Conservation (phyloP, 2,888 invertebrate species). For the Folsomia candida region DNA sequence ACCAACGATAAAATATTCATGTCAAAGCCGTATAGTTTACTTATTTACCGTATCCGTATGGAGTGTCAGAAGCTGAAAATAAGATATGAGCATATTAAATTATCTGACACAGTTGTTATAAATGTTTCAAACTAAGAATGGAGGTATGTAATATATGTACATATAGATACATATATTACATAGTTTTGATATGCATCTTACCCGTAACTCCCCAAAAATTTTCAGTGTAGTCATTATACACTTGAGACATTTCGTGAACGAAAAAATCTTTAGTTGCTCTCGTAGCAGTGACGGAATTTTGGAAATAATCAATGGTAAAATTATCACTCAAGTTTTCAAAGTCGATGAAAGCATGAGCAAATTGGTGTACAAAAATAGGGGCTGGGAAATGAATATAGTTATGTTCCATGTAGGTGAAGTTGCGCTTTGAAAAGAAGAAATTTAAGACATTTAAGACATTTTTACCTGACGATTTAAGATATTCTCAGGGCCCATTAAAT, state of each 20-base stretch:
- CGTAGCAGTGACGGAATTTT: slow-evolving; percentile 47
- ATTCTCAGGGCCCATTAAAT: too few species aligned
- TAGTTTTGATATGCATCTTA: too few species aligned
- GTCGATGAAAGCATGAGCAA: slow-evolving; percentile 43
- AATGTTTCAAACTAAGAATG: too few species aligned
- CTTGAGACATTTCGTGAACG: slow-evolving; percentile 22
- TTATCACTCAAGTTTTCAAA: slow-evolving; percentile 37
- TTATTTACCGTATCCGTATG: too few species aligned
- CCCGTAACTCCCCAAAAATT: slow-evolving; percentile 48
- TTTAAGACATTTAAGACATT: slow-evolving; percentile 25
- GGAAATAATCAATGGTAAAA: slow-evolving; percentile 43
- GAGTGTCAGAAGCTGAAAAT: too few species aligned
- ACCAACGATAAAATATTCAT: too few species aligned
- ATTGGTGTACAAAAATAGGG: slow-evolving; percentile 37
- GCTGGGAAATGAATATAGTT: slow-evolving; percentile 41
- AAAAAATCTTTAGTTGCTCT: slow-evolving; percentile 39
- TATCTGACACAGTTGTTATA: too few species aligned
- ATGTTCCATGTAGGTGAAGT: slow-evolving; percentile 25
- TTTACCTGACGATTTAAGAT: too few species aligned
- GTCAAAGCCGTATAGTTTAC: too few species aligned
- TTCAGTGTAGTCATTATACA: slow-evolving; percentile 34
- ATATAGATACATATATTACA: too few species aligned
- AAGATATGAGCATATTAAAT: too few species aligned
- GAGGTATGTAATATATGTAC: too few species aligned
- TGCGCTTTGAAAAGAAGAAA: slow-evolving; percentile 32